phyloP scores from a whole-genome alignment of 2,797 vertebrate genomes.

The Siniperca scherzeri region DNA sequence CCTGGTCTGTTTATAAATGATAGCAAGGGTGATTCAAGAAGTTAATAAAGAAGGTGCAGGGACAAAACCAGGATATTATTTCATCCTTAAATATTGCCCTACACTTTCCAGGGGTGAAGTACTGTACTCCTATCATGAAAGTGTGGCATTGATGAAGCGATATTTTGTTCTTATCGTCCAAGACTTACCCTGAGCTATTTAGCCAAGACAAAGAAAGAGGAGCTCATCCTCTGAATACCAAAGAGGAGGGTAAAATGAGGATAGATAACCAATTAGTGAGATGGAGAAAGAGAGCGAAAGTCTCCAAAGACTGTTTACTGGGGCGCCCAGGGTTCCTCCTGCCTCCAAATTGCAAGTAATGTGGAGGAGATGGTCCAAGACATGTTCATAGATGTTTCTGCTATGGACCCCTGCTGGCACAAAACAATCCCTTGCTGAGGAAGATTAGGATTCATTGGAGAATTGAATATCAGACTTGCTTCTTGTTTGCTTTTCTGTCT shows the following conservation, averaged over 20 bases:
- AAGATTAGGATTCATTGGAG: constrained; percentile 65
- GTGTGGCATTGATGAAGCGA: constrained; percentile 68
- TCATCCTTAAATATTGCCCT: constrained; percentile 49
- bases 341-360: constrained; percentile 79
- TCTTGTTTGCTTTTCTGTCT: constrained; percentile 62
- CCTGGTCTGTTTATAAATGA: constrained; percentile 57
- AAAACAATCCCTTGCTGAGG: constrained; percentile 68
- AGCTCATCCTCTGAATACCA: constrained; percentile 64
- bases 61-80: constrained; percentile 54
- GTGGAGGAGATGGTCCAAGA: constrained; percentile 68
- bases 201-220: constrained; percentile 58
- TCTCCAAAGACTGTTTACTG: constrained; percentile 73
- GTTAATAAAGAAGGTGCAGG: constrained; percentile 53
- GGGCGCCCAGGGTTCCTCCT: constrained; percentile 60
- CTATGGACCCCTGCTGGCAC: constrained; percentile 65
- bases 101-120: constrained; percentile 44
- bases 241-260: constrained; percentile 75
- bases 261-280: constrained; percentile 80
- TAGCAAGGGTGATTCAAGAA: constrained; percentile 55
- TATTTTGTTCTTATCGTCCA: constrained; percentile 66
- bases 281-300: constrained; percentile 56
- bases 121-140: constrained; percentile 50
- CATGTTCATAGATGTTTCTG: constrained; percentile 75
- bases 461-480: constrained; percentile 70
- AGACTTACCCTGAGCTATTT: constrained; percentile 66